Evolutionary conservation across 2,888 invertebrate species (phyloP), one percentile per base, ranked within the genome.

Genomic region (Urechis unicinctus): DNA sequence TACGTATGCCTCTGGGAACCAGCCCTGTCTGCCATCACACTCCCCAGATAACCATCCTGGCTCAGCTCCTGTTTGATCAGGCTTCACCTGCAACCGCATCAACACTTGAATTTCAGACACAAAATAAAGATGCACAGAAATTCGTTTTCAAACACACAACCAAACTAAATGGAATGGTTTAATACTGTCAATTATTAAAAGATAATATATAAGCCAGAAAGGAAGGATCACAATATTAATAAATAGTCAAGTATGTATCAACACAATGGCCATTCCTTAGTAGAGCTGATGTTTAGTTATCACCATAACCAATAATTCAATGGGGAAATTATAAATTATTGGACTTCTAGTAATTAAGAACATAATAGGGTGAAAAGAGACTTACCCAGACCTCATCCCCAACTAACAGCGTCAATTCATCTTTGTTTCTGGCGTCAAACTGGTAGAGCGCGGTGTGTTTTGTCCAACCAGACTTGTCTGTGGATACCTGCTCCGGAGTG

Each of bases 21-120:
- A 95, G 1, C 96, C 96, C 0, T 88, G 88, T 61, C 88, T 87
- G 2, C 93, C 95, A 71, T 89, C 83, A 30, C 92, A 86, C 69
- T 89, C 88, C 0, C 97, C 97, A 64, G 92, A 91, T 68, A 91
- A 81, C 77, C 97, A 98, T n/a, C 96, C 97, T 0, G 94, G 94
- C 73, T 97, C 97, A 0, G 92, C 89, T 5, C 67, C 71, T 65
- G 87, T 88, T 69, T 91, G 90, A 55, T 89, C 59, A 83, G 85
- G 84, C 83, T 67, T 66, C 45, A 74, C 74, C 75, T 73, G 59
- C n/a, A 44, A 36, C 36, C 9, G 17, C 9, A 36, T 9, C 9
- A 36, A 36, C 9, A 36, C 9, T 17, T 13, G 17, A 36, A 13
- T 36, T 17, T 13, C 17, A 9, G 9, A 13, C 9, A 9, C 9